phyloP scores from a whole-genome alignment of 1,140 invertebrate genomes.

The Drosophila subobscura region DNA sequence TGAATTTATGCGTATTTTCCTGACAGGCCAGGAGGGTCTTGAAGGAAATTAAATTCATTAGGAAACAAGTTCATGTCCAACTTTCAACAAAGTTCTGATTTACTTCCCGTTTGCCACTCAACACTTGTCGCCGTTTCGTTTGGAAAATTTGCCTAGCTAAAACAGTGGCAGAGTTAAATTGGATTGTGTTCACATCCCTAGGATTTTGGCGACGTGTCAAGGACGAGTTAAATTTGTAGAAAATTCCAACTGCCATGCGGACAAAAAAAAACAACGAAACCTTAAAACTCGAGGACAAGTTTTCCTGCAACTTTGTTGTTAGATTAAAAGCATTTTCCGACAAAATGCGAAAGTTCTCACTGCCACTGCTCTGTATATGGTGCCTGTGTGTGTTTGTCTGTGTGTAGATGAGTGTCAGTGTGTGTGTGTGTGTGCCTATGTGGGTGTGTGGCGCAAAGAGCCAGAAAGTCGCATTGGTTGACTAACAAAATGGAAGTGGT shows the following conservation, averaged over 20 bases:
- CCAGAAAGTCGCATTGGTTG: slow-evolving; percentile 54
- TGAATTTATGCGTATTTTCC: slow-evolving; percentile 49
- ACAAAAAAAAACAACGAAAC: slow-evolving; percentile 15
- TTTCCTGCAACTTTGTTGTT: slow-evolving; percentile 66
- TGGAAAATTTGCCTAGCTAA: slow-evolving; percentile 2
- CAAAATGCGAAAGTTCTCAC: slow-evolving; percentile 54
- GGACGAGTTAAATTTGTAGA: slow-evolving; percentile 66
- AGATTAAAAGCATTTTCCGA: slow-evolving; percentile 70
- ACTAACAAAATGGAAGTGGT: slow-evolving; percentile 52
- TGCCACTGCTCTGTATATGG: not conserved
- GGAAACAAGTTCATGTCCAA: slow-evolving; percentile 8
- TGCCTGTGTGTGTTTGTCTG: not conserved
- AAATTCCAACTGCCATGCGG: slow-evolving; percentile 26
- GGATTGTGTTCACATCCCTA: slow-evolving; percentile 44
- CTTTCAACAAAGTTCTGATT: slow-evolving; percentile 24
- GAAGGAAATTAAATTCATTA: slow-evolving; percentile 28
- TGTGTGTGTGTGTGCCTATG: slow-evolving; percentile 7
- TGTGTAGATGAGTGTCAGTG: no score
- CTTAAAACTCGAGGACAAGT: slow-evolving; percentile 46
- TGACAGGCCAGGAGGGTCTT: slow-evolving; percentile 11
- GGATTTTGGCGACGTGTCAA: slow-evolving; percentile 54
- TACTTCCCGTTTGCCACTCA: slow-evolving; percentile 25
- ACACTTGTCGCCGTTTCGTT: slow-evolving; percentile 9
- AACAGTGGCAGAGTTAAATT: slow-evolving; percentile 48
- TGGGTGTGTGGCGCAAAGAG: slow-evolving; percentile 38